Evolutionary conservation across 1,140 invertebrate genomes (phyloP).

Genomic region (Zaprionus gabonicus): DNA sequence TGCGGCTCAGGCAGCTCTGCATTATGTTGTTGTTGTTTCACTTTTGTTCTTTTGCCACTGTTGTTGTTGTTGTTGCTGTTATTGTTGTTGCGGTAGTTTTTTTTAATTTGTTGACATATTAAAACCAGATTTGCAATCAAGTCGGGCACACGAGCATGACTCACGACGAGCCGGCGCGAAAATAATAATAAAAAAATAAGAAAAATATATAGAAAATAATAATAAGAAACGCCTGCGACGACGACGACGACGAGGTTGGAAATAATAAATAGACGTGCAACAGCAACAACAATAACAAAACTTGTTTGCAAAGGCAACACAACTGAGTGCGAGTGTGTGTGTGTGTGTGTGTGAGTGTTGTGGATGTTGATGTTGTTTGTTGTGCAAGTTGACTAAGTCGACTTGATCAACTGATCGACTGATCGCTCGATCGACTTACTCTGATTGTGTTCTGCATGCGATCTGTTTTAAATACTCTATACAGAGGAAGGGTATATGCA

Average conservation of each 20-base stretch:
- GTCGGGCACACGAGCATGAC: slow-evolving; percentile 66
- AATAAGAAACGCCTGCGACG: slow-evolving; percentile 69
- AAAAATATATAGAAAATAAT: slow-evolving; percentile 38
- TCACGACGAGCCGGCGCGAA: slow-evolving; percentile 69
- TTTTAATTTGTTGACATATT: slow-evolving; percentile 80
- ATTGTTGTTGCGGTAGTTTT: slow-evolving; percentile 22
- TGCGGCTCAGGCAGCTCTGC: slow-evolving; percentile 15
- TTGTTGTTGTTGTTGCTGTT: slow-evolving; percentile 14
- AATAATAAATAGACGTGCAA: slow-evolving; percentile 55
- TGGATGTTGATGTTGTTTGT: slow-evolving; percentile 32
- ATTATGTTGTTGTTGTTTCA: slow-evolving; percentile 44
- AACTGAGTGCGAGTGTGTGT: slow-evolving; percentile 37
- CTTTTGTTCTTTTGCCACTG: slow-evolving; percentile 14
- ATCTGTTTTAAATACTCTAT: neutral
- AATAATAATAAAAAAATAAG: slow-evolving; percentile 63
- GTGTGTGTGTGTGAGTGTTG: slow-evolving; percentile 8
- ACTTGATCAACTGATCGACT: slow-evolving; percentile 26
- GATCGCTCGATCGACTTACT: neutral
- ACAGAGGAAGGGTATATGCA: neutral
- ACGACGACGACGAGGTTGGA: slow-evolving; percentile 27
- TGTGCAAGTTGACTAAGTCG: slow-evolving; percentile 33
- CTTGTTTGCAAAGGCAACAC: slow-evolving; percentile 75
- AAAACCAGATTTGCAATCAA: slow-evolving; percentile 83
- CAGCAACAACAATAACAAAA: slow-evolving; percentile 35
- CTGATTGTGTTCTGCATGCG: slow-evolving; percentile 20